Evolutionary conservation across 2,113 vertebrate genomes (phyloP), one percentile per base, ranked within the genome.

Genomic region (Hystrix brachyura): DNA sequence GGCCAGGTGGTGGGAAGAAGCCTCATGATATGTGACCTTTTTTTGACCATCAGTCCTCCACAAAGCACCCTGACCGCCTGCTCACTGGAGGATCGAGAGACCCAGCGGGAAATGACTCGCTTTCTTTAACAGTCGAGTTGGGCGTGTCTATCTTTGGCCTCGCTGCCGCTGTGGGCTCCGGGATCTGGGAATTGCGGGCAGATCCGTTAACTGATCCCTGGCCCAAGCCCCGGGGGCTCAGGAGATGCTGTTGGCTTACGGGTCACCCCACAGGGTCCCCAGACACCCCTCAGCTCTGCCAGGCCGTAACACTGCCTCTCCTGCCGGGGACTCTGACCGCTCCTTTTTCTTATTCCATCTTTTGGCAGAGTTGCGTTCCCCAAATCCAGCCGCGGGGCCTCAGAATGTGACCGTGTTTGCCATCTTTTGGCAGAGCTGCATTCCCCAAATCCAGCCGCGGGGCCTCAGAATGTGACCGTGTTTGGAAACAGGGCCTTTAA

Each of bases 21-120:
- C n/a, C 1, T 10, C 21, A 7, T 1, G 21, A 6, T 23, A 21
- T 51, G 51, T n/a, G 53, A 18, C 32, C 0, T 17, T 15, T 3
- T 23, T 27, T 34, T 51, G 57, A 48, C 21, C 2, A 51, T 25
- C 9, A 0, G 34, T 43, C 82, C 21, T 2, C 7, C 10, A 69
- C 60, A 72, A 32, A 48, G 27, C 12, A 1, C 59, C 79, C 82
- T 13, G 7, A 10, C 11, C 48, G 1, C 91, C 25, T 14, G 18
- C 69, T 23, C n/a, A 12, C 4, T 15, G 13, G 48, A 81, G 72
- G 34, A 14, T 32, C 76, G 69, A 34, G 17, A 79, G n/a, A 38
- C 53, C 67, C 1, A 18, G n/a, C 53, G 43, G 53, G 17, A 67
- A 65, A 67, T 0, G 34, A 53, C 15, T 53, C 38, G 0, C 32